Base-by-base conservation (phyloP, 2,888 invertebrate species). In the Amphiduros pacificus region DNA sequence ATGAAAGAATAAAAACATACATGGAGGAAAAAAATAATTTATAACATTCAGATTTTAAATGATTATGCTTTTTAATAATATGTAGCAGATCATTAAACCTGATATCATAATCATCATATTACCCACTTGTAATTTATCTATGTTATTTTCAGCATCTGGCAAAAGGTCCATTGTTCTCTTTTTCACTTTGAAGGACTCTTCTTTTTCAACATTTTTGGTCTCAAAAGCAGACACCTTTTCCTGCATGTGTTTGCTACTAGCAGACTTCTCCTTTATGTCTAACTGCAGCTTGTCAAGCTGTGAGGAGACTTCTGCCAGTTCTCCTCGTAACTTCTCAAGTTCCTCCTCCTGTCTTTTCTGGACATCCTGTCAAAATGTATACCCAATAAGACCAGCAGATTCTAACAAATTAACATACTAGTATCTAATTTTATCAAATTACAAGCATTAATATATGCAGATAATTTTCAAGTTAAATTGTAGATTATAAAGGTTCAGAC, bases 91-190 rank as follows among this genome's bases (percentile, higher is more conserved):
- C 17, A 11, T 36, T 17, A 36, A 9, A 36, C 36, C 9, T 36
- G 17, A 17, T 11, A 36, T 36, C 9, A 36, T 11, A 17, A 36
- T 36, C 11, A 36, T 36, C 9, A 36, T 36, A 49, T 36, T n/a
- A n/a, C n/a, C n/a, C n/a, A 81, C 81, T 76, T 81, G 77, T 60
- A 82, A 65, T 67, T 80, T 81, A 4, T 71, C 67, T 44, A 84
- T 79, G 52, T 68, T 69, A 64, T 83, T 81, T 58, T 77, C 76
- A 29, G 89, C 88, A 72, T 89, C 86, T 36, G 87, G 88, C 54
- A 90, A 77, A 44, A 91, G 84, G 59, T 89, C 86, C 54, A 88
- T 84, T 0, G 89, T 88, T 73, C 78, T 72, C 64, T 83, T 82
- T 65, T 82, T 82, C 29, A 83, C 80, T 61, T 71, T 71, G 62